phyloP scores from a whole-genome alignment of 2,113 vertebrate species.

The Saccopteryx bilineata region DNA sequence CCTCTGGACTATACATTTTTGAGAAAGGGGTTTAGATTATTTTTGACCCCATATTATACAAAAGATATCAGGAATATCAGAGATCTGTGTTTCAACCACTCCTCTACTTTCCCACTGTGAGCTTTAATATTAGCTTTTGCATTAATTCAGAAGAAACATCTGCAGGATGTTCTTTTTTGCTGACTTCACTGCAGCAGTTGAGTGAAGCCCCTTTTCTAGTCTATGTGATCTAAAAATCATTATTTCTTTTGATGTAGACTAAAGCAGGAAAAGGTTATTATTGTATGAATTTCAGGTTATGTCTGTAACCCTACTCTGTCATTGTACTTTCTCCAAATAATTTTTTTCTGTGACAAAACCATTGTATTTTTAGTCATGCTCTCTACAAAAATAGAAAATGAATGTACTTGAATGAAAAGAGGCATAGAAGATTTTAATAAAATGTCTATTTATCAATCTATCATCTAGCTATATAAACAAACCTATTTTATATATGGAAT shows the following conservation, averaged over 20 bases:
- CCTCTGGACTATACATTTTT: conserved; percentile 32
- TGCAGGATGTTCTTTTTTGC: conserved; percentile 9
- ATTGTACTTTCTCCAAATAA: conserved; percentile 44
- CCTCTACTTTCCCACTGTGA: not conserved
- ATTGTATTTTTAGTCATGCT: conserved; percentile 43
- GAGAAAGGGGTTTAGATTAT: conserved; percentile 38
- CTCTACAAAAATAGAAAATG: not conserved
- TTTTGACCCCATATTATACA: not conserved
- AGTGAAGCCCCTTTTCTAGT: conserved; percentile 28
- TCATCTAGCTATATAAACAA: not conserved
- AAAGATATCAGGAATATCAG: not conserved
- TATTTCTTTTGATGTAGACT: conserved; percentile 64
- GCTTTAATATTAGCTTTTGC: conserved; percentile 49
- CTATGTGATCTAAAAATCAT: conserved; percentile 51
- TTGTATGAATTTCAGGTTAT: conserved; percentile 53
- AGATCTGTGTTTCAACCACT: conserved; percentile 9
- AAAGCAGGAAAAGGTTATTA: conserved; percentile 47
- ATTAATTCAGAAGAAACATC: conserved; percentile 51
- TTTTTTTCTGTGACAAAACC: conserved; percentile 28
- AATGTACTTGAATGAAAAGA: conserved; percentile 38
- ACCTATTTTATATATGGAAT: not conserved
- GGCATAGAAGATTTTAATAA: not conserved
- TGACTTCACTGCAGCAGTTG: conserved; percentile 33
- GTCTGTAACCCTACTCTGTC: not conserved
- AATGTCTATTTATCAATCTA: not conserved